Base-by-base conservation (phyloP, 35 echinoderm and acorn worm species). In the Chiridota heheva region DNA sequence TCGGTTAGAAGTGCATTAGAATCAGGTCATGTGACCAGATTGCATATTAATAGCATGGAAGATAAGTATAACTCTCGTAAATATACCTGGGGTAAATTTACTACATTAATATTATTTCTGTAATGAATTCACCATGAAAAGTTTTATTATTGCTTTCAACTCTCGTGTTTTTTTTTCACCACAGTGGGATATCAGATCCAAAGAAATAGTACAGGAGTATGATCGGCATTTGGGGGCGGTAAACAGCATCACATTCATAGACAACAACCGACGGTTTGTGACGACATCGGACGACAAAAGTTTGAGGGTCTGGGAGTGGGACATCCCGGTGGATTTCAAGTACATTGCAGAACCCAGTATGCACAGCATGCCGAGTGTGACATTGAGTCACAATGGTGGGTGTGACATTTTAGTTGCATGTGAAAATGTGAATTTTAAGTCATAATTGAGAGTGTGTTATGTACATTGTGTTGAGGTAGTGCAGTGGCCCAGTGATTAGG, bases 311-410 rank as follows among this genome's bases (percentile, higher is more conserved):
- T 98, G 95, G 95, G 95, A 98, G 42, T 98, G 95, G 95, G 95
- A 98, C 51, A 98, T 98, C 59, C 95, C 95, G 6, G 95, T 98
- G 6, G 95, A 98, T 69, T 98, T 91, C 60, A 98, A 98, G 60
- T 98, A 98, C 81, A 98, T 98, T 24, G 95, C 95, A 42, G 95
- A 98, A 72, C 95, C 95, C 16, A 84, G 80, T 30, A 98, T 98
- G 95, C 89, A 98, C 75, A 83, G 83, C 51, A 98, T 98, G 95
- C 95, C 95, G 0, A 98, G 95, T 77, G 89, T 91, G 3, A 85
- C 95, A 25, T 81, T 98, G 1, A 98, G 95, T 68, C 81, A 74
- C 30, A 98, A 98, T 77, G 95, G 95, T 98, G 68, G 70, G 95
- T 61, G 15, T 53, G 10, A 53, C n/a, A n/a, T n/a, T n/a, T n/a